Percentiles rank a stretch among this genome's conserved stretches.
Conservation (phyloP, 2,113 vertebrate species). For the Dasyornis broadbenti region DNA sequence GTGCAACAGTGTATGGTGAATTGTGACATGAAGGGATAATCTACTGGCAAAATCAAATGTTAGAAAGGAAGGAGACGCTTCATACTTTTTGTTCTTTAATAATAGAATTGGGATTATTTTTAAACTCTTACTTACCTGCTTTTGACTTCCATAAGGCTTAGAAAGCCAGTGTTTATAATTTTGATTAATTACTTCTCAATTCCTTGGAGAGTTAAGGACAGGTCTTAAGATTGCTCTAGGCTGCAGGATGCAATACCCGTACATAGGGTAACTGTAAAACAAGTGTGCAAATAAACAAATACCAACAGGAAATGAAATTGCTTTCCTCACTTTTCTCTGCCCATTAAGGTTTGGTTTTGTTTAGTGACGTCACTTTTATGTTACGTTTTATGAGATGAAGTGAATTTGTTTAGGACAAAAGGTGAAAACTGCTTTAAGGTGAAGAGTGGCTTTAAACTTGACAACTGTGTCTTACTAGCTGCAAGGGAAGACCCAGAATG, state of each 20-base stretch:
- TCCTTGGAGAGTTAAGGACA: neutral
- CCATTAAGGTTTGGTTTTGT: neutral
- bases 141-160: neutral
- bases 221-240: neutral
- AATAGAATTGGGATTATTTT: neutral
- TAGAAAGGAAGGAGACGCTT: neutral
- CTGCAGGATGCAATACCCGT: neutral
- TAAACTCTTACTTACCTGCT: neutral
- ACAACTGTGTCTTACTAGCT: conserved; percentile 54
- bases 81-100: neutral
- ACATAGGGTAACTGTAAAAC: neutral
- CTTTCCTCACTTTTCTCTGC: neutral
- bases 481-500: conserved; percentile 85
- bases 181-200: neutral
- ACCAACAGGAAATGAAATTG: neutral
- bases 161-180: neutral
- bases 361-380: neutral
- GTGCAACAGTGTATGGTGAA: neutral
- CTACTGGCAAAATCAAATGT: neutral
- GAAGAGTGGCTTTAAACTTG: neutral
- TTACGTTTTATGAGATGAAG: neutral
- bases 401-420: neutral
- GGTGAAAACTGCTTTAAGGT: neutral
- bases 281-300: neutral
- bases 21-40: neutral